Evolutionary conservation across 2,888 invertebrate genomes (phyloP).

Genomic region (Axea sp.): DNA sequence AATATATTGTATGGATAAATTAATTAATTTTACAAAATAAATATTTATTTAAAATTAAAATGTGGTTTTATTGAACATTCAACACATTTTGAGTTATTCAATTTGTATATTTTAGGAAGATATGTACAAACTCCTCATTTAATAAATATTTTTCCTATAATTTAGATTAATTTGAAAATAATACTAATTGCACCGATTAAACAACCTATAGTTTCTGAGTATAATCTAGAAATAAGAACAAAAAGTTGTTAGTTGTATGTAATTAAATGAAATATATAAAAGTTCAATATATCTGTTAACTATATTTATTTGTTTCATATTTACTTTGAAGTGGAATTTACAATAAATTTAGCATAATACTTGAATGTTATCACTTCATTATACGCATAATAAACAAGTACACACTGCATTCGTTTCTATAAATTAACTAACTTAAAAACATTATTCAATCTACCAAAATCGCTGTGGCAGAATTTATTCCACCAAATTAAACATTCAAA

Average conservation of each 20-base stretch:
- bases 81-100: no score
- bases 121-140: no score
- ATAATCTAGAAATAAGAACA: no score
- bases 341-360: constrained; percentile 25
- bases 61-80: no score
- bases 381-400: constrained; percentile 17
- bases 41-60: constrained; percentile 32
- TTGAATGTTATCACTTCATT: constrained; percentile 31
- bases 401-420: constrained; percentile 29
- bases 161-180: no score
- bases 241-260: no score
- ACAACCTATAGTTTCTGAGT: no score
- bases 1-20: constrained; percentile 17
- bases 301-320: constrained; percentile 9
- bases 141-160: no score
- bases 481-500: constrained; percentile 8
- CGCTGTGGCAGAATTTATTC: constrained; percentile 23
- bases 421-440: constrained; percentile 24
- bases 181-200: no score
- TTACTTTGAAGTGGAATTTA: constrained; percentile 12
- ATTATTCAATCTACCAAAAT: constrained; percentile 7
- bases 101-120: no score
- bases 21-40: constrained; percentile 39
- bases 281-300: constrained; percentile 1
- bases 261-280: no score